Base-by-base conservation (phyloP, 2,888 invertebrate species). In the Cataglyphis livida region DNA sequence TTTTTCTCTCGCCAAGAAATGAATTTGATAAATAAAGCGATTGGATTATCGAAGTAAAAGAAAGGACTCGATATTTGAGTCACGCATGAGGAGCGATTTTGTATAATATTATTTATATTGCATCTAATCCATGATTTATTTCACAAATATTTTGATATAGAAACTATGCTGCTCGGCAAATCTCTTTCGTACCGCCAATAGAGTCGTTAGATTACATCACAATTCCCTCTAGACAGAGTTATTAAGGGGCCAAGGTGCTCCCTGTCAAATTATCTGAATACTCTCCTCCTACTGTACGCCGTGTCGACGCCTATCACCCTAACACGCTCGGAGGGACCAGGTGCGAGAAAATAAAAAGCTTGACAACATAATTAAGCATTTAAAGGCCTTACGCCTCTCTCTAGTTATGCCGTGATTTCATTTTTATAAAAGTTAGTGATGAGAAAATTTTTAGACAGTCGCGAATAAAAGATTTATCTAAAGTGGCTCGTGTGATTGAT, bases 231-330 rank as follows among this genome's bases (percentile, higher is more conserved):
- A 62, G 65, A 65, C 83, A 85, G 76, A 85, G 75, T 85, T 85
- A 85, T 85, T 85, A 83, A 76, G 82, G 79, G 78, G 68, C 81
- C 85, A 78, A 51, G 51, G n/a, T 78, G 78, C 82, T 82, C 82
- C 78, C 82, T 85, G 85, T 85, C 85, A 85, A 85, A 85, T 85
- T 85, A 85, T 83, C 79, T 73, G 70, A 70, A 57, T 74, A 78
- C 59, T 85, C 85, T 70, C 85, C 85, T 85, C 85, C 85, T 70
- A 85, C 82, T 54, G 68, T 57, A 70, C 64, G 74, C 59, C 76
- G 82, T 74, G 85, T 82, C 71, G 82, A 85, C 85, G 85, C 85
- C 85, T 85, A 79, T 83, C 62, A 64, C 66, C 70, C 74, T 74
- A 81, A 66, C 68, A 61, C 68, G 64, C 70, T 64, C 74, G 48